A percentile compares a stretch with the other conserved stretches of the same genome.
These are phyloP conservation scores for Neoscelio sp. DNA, from an alignment of 2,888 invertebrate genomes.

Conservation along the genomic window DNA sequence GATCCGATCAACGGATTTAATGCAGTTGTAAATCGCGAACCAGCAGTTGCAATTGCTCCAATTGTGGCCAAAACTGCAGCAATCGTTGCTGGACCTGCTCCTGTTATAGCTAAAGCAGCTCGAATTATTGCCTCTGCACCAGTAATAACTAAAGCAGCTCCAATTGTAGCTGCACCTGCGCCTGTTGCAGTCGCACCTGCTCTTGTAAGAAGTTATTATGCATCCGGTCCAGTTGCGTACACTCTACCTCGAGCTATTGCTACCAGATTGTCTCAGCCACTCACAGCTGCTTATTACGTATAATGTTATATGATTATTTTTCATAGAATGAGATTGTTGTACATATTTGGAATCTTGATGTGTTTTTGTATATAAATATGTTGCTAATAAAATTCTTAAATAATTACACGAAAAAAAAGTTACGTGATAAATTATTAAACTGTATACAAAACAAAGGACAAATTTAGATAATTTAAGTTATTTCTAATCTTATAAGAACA, in stretches of 20 bases:
- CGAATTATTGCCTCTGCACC: constrained; percentile 42
- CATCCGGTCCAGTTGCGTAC: constrained; percentile 74
- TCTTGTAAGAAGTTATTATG: constrained; percentile 72
- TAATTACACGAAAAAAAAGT: too few species aligned
- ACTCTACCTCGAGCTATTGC: constrained; percentile 75
- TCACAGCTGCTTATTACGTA: constrained; percentile 65
- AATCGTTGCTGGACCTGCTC: constrained; percentile 24
- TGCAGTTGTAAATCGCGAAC: constrained; percentile 58
- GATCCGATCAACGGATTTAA: constrained; percentile 71
- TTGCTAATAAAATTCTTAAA: constrained; percentile 38
- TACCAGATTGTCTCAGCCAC: constrained; percentile 70
- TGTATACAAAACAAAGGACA: too few species aligned
- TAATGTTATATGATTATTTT: constrained; percentile 21
- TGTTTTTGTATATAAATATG: constrained; percentile 36
- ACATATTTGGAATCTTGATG: background rate
- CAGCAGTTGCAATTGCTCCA: constrained; percentile 48
- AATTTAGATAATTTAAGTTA: too few species aligned
- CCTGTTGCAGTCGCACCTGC: constrained; percentile 47
- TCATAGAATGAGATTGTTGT: constrained; percentile 28
- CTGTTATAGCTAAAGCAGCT: constrained; percentile 34
- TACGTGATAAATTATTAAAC: too few species aligned
- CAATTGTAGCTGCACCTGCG: constrained; percentile 24
- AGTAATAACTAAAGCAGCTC: constrained; percentile 31
- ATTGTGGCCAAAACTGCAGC: constrained; percentile 67
- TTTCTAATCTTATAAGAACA: too few species aligned